Percentiles rank a stretch among this genome's conserved stretches.
These are phyloP conservation scores for Balanococcus diminutus DNA, from an alignment of 2,888 invertebrate species.

Conservation along the genomic window DNA sequence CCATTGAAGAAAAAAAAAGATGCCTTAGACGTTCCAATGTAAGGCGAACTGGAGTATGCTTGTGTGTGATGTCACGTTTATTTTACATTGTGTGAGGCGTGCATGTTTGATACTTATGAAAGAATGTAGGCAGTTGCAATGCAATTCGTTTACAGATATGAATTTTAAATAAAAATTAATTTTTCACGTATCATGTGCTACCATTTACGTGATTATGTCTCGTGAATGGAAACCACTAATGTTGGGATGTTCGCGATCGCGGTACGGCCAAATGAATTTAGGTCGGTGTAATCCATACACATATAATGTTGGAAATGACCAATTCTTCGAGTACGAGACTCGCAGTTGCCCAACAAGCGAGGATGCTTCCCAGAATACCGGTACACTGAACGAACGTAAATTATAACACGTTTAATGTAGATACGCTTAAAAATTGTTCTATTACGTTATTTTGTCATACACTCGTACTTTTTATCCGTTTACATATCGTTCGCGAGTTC, in stretches of 20 bases:
- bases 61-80: not conserved
- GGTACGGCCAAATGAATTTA: not conserved
- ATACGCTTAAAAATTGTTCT: constrained; percentile 34
- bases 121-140: constrained; percentile 13
- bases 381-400: constrained; percentile 20
- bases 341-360: not conserved
- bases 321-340: not conserved
- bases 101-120: not conserved
- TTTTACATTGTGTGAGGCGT: not conserved
- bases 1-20: constrained; percentile 1
- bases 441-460: constrained; percentile 15
- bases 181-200: constrained; percentile 23
- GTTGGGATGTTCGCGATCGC: not conserved
- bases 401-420: constrained; percentile 34
- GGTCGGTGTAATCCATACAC: constrained; percentile 18
- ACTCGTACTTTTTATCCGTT: constrained; percentile 26
- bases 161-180: constrained; percentile 36
- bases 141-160: not conserved
- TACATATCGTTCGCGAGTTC: constrained; percentile 31
- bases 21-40: not conserved
- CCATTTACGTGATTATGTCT: constrained; percentile 7
- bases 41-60: not conserved
- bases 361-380: constrained; percentile 6
- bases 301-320: not conserved
- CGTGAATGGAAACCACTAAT: not conserved